A percentile compares a stretch with the other conserved stretches of the same genome.
Conservation (phyloP, 2,888 invertebrate species). For the Ormyrus nitidulus region DNA sequence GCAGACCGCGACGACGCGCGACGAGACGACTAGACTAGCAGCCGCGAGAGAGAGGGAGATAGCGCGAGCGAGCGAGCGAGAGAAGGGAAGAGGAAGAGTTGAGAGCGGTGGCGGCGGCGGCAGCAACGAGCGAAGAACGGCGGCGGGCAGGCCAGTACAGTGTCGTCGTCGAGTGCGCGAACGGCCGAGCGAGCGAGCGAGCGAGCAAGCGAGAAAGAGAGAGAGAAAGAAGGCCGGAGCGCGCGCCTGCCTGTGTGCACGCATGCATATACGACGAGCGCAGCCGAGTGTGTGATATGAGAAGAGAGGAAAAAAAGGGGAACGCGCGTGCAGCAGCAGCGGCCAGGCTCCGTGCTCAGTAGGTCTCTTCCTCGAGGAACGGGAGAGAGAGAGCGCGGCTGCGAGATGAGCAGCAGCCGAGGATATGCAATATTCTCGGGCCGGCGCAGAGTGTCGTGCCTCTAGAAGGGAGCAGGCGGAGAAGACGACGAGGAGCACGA, state of each 20-base stretch:
- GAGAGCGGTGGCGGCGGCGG: neutral
- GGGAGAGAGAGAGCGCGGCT: neutral
- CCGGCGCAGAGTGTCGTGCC: neutral
- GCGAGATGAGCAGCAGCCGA: neutral
- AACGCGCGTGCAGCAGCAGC: slow-evolving; percentile 40
- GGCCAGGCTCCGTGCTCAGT: neutral
- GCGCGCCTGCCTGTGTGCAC: neutral
- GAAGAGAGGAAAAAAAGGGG: slow-evolving; percentile 37
- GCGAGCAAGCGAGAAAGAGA: too few species aligned
- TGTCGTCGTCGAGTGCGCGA: neutral
- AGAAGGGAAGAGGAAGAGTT: slow-evolving; percentile 31
- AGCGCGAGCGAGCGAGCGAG: slow-evolving; percentile 4
- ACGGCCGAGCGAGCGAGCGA: too few species aligned
- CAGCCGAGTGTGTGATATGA: neutral
- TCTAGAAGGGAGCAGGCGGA: neutral
- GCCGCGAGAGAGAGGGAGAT: slow-evolving; percentile 9
- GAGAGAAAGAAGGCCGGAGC: too few species aligned
- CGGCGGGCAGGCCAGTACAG: slow-evolving; percentile 30
- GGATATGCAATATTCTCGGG: neutral
- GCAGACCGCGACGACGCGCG: slow-evolving; percentile 18
- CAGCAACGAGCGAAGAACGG: slow-evolving; percentile 46
- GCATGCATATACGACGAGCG: neutral
- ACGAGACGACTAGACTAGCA: slow-evolving; percentile 24
- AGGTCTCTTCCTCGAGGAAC: slow-evolving; percentile 25
- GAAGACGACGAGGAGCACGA: too few species aligned